Percentiles rank a stretch among this genome's conserved stretches.
phyloP scores from a whole-genome alignment of 2,113 vertebrate genomes.

The Raja brachyura region DNA sequence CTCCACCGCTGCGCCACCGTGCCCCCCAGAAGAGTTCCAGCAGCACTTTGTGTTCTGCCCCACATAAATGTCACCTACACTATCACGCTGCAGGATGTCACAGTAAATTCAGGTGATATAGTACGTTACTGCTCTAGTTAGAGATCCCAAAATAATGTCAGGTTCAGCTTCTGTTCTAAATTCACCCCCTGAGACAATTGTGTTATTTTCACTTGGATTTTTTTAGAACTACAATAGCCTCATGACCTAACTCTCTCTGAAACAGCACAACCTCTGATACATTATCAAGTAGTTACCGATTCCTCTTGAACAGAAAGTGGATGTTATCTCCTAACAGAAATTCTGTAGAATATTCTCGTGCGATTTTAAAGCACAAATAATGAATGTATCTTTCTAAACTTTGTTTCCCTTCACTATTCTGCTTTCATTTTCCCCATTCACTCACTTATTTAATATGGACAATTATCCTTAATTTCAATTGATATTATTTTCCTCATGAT shows the following conservation, averaged over 20 bases:
- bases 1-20: too few relatives aligned
- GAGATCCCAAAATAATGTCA: conserved; percentile 32
- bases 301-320: background rate
- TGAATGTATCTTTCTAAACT: background rate
- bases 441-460: background rate
- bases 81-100: background rate
- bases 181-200: conserved; percentile 30
- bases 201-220: conserved; percentile 9
- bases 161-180: conserved; percentile 2
- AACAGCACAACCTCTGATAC: conserved; percentile 9
- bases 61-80: background rate
- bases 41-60: too few relatives aligned
- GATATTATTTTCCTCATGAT: background rate
- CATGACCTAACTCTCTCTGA: conserved; percentile 14
- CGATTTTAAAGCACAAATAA: background rate
- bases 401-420: background rate
- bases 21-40: too few relatives aligned
- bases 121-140: conserved; percentile 20
- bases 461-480: background rate
- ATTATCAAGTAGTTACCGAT: background rate
- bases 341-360: background rate
- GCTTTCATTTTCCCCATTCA: background rate
- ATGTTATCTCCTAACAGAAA: background rate
- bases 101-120: conserved; percentile 32
- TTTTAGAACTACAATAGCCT: conserved; percentile 29